These are phyloP conservation scores for Hippocampus zosterae DNA, from an alignment of 2,113 vertebrate species.

Conservation along the genomic window DNA sequence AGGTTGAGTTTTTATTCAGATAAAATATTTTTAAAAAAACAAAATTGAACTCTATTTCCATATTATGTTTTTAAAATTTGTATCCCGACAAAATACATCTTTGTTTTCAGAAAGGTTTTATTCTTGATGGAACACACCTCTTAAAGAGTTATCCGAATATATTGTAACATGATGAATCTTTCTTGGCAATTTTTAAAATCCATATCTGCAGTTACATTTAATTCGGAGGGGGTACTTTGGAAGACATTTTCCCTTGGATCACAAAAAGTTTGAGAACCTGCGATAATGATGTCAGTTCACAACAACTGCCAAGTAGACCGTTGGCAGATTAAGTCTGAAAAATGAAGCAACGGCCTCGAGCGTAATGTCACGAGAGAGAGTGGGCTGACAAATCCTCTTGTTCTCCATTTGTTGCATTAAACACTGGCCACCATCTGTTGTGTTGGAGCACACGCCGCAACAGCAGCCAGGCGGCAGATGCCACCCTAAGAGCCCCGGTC, in stretches of 20 bases:
- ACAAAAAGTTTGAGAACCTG: neutral
- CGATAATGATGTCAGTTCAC: neutral
- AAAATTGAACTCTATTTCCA: too few species aligned
- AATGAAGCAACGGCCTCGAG: slow-evolving; percentile 47
- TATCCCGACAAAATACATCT: too few species aligned
- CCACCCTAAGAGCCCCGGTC: slow-evolving; percentile 52
- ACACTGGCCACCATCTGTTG: slow-evolving; percentile 71
- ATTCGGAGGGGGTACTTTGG: neutral
- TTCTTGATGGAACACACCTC: too few species aligned
- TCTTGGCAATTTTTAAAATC: too few species aligned
- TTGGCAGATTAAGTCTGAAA: slow-evolving; percentile 45
- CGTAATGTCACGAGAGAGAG: slow-evolving; percentile 49
- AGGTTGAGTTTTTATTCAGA: too few species aligned
- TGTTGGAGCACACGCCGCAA: slow-evolving; percentile 39
- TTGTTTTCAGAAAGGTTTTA: too few species aligned
- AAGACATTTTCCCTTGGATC: neutral
- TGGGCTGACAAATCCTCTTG: slow-evolving; percentile 58
- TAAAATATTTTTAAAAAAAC: too few species aligned
- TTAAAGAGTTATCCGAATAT: too few species aligned
- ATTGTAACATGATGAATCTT: neutral
- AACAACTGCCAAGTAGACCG: neutral
- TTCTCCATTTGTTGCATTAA: slow-evolving; percentile 71
- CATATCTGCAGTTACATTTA: neutral
- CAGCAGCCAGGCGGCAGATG: slow-evolving; percentile 62
- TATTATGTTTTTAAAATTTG: too few species aligned